phyloP scores from a whole-genome alignment of 2,797 vertebrate species.

The Lateolabrax maculatus region DNA sequence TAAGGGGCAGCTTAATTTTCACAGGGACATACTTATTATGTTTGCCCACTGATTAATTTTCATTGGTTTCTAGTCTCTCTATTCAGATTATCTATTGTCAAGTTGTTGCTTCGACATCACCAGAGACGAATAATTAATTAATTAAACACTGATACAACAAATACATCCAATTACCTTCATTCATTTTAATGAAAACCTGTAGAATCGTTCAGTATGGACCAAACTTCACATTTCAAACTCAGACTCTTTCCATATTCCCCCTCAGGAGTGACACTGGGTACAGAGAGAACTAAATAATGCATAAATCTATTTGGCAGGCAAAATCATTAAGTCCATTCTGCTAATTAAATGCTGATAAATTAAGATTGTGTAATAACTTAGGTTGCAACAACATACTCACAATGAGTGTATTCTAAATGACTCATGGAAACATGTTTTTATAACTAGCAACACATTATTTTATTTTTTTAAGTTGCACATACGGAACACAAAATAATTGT shows the following conservation, averaged over 20 bases:
- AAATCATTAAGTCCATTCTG: conserved; percentile 16
- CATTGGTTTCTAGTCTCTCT: not conserved
- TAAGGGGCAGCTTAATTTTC: not conserved
- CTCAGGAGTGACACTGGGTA: not conserved
- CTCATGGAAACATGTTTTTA: not conserved
- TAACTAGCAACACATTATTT: not conserved
- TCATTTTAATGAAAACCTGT: conserved; percentile 14
- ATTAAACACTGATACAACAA: conserved; percentile 22
- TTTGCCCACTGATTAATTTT: not conserved
- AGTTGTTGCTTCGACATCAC: conserved; percentile 1
- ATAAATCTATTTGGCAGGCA: conserved; percentile 10
- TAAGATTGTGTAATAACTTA: not conserved
- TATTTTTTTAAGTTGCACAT: not conserved
- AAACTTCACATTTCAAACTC: conserved; percentile 13
- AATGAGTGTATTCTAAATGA: conserved; percentile 2
- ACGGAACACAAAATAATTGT: not conserved
- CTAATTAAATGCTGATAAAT: conserved; percentile 20
- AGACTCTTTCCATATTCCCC: not conserved
- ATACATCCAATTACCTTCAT: conserved; percentile 18
- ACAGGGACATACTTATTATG: not conserved
- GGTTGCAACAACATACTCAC: conserved; percentile 2
- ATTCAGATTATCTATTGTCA: not conserved
- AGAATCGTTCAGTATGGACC: not conserved
- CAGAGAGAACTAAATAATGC: conserved; percentile 21
- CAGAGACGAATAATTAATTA: not conserved